phyloP scores from a whole-genome alignment of 2,113 vertebrate genomes.

The Astur gentilis region DNA sequence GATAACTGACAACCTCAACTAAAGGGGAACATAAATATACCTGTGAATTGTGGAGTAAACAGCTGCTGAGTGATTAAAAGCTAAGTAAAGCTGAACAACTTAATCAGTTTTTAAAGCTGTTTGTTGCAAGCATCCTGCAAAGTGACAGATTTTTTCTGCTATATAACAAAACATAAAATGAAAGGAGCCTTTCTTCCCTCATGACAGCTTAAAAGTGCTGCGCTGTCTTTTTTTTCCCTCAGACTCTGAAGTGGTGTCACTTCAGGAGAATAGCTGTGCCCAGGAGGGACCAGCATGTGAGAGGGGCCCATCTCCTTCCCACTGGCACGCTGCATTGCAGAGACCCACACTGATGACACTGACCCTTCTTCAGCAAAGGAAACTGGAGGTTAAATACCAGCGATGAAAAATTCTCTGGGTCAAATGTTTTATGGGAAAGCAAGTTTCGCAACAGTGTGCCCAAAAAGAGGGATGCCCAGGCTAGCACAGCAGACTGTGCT shows the following conservation, averaged over 20 bases:
- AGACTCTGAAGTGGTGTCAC: background rate
- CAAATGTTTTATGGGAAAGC: background rate
- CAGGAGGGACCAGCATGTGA: background rate
- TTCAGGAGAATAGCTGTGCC: conserved; percentile 6
- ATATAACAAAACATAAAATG: conserved; percentile 30
- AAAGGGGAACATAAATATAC: background rate
- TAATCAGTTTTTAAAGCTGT: conserved; percentile 55
- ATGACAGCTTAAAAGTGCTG: conserved; percentile 18
- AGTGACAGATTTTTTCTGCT: conserved; percentile 55
- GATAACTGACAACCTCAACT: background rate
- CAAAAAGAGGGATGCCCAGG: background rate
- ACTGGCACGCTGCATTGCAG: background rate
- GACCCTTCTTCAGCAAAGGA: background rate
- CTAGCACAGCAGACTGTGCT: background rate
- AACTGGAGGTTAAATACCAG: background rate
- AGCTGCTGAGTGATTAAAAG: conserved; percentile 60
- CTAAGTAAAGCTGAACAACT: conserved; percentile 54
- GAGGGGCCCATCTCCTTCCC: background rate
- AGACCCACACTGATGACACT: background rate
- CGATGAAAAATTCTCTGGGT: background rate
- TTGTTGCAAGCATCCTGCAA: conserved; percentile 51
- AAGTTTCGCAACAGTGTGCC: background rate
- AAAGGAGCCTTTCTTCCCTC: conserved; percentile 46
- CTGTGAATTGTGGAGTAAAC: conserved; percentile 31
- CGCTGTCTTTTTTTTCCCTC: background rate